Base-by-base conservation (phyloP, 2,888 invertebrate genomes). In the Spodoptera exigua region DNA sequence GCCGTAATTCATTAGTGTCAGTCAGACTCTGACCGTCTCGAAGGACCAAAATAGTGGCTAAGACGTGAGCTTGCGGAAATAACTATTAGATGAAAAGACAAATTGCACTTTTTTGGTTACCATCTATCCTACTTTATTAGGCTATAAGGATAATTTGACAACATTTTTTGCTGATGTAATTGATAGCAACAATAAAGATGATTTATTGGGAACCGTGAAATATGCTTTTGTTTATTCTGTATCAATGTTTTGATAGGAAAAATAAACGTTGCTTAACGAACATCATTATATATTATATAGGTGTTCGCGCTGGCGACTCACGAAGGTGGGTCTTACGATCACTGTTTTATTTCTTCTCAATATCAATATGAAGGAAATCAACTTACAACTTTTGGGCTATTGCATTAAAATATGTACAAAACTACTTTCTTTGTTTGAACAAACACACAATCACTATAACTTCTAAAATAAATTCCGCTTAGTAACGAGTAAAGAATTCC, bases 1-100 rank as follows among this genome's bases (percentile, higher is more conserved):
- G 53, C 41, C 17, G 61, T 79, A 77, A 78, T 78, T 78, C 78
- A 78, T 78, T 78, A 76, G 65, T 71, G 73, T 77, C 78, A 77
- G 63, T 77, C 70, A 67, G 52, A 12, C 54, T 39, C 54, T 70
- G 72, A 60, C 66, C 68, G 68, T 65, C 79, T 62, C 74, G 5
- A 12, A 61, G 74, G 79, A 52, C 58, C 59, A 55, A 7, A 61
- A 52, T 56, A 47, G 41, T 60, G 37, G 51, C 18, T 47, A 47
- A 54, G 58, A 56, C 43, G 63, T 62, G 48, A 61, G 47, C 17
- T 73, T 21, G 52, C 48, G 61, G 68, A 73, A 73, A 70, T 73
- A 7, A 27, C 11, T 60, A 53, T 55, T 53, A 14, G 35, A 57
- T 52, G 35, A 39, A 41, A 43, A 44, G 61, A 70, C 56, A 60